Conservation (phyloP, 2,888 invertebrate genomes). For the Lottia scabra region DNA sequence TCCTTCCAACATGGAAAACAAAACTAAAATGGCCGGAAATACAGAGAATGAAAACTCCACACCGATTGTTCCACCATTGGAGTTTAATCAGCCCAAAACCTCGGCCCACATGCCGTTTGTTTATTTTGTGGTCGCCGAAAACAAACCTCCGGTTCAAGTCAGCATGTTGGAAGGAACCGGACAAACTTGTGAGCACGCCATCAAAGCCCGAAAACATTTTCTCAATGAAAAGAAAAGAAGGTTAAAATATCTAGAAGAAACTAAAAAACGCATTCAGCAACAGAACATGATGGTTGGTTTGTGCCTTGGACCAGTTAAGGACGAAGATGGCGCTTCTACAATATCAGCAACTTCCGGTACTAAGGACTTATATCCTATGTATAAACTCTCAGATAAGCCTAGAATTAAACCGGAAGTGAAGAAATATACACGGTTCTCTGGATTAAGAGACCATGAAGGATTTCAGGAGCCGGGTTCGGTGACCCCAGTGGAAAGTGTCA, state of each 20-base stretch:
- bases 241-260: background rate
- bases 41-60: no score
- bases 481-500: background rate
- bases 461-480: background rate
- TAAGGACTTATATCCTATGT: background rate
- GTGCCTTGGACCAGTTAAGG: background rate
- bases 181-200: background rate
- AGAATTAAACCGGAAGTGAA: background rate
- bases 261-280: background rate
- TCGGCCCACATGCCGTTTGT: conserved; percentile 2
- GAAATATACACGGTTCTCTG: background rate
- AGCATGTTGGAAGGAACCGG: background rate
- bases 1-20: no score
- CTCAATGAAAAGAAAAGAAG: background rate
- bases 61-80: background rate
- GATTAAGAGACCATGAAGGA: background rate
- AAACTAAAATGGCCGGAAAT: no score
- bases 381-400: background rate
- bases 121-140: background rate
- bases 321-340: background rate
- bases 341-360: background rate
- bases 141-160: background rate
- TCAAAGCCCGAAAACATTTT: background rate
- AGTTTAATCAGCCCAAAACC: background rate
- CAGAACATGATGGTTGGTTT: background rate